Conservation (phyloP, 2,888 invertebrate species). For the Sarcophaga caerulescens region DNA sequence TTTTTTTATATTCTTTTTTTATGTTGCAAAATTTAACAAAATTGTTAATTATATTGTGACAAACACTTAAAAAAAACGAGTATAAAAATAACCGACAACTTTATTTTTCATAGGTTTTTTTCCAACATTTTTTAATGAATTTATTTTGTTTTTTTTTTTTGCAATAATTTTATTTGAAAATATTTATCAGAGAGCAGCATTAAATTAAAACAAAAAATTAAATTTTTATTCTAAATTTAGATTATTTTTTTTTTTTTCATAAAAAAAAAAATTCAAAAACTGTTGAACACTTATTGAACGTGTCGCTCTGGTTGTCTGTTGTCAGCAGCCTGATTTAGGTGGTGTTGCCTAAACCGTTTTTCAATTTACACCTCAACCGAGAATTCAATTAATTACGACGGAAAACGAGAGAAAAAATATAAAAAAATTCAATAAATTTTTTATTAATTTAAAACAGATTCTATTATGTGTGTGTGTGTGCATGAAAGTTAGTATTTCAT, state of each 20-base stretch:
- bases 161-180: neutral
- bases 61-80: neutral
- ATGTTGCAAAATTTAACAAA: constrained; percentile 2
- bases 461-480: too few species aligned
- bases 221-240: too few species aligned
- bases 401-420: too few species aligned
- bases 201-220: neutral
- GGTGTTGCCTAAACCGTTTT: too few species aligned
- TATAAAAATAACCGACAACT: neutral
- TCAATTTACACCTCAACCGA: too few species aligned
- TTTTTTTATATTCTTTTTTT: neutral
- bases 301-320: too few species aligned
- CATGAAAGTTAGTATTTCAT: too few species aligned
- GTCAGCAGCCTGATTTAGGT: too few species aligned
- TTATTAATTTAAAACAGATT: too few species aligned
- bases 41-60: constrained; percentile 16
- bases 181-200: neutral
- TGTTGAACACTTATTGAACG: neutral
- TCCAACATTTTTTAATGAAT: neutral
- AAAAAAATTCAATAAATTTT: too few species aligned
- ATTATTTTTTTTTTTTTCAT: neutral
- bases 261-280: neutral
- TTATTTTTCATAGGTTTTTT: neutral
- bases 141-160: neutral
- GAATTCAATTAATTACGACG: too few species aligned